Evolutionary conservation across 2,888 invertebrate genomes (phyloP).

Genomic region (Stenichneumon culpator): DNA sequence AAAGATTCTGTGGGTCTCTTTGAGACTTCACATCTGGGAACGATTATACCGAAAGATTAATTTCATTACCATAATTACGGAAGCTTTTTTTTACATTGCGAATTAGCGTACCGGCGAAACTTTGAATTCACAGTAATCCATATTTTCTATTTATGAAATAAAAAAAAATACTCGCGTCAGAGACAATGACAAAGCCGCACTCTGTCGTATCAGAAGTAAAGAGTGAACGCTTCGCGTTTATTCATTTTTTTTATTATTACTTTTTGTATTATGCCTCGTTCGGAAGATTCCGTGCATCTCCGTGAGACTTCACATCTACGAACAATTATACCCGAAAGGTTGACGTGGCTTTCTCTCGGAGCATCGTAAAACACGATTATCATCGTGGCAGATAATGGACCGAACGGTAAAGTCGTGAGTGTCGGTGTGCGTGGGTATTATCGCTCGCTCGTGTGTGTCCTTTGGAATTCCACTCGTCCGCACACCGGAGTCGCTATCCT

Average conservation of each 20-base stretch:
- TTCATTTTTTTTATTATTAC: not conserved
- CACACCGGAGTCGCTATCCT: not conserved
- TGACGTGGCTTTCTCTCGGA: slow-evolving; percentile 35
- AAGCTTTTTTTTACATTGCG: not conserved
- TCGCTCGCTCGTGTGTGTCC: slow-evolving; percentile 13
- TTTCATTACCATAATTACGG: slow-evolving; percentile 46
- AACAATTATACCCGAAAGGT: slow-evolving; percentile 36
- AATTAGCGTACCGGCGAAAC: not conserved
- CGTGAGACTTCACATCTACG: not conserved
- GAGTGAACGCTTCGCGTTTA: not conserved
- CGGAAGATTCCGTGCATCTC: not conserved
- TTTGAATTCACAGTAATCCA: slow-evolving; percentile 25
- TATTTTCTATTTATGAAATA: slow-evolving; percentile 19
- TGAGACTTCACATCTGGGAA: not conserved
- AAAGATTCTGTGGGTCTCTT: not conserved
- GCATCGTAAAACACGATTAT: slow-evolving; percentile 43
- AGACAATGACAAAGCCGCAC: not conserved
- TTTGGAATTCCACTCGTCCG: slow-evolving; percentile 33
- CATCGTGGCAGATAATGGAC: slow-evolving; percentile 45
- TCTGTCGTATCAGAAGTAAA: not conserved
- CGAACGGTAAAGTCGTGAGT: slow-evolving; percentile 33
- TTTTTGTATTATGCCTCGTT: not conserved
- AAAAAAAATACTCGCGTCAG: not conserved
- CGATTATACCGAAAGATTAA: slow-evolving; percentile 34
- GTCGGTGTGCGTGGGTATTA: slow-evolving; percentile 11